Evolutionary conservation across 2,888 invertebrate genomes (phyloP), one percentile per base, ranked within the genome.

Genomic region (Tetranychus piercei): DNA sequence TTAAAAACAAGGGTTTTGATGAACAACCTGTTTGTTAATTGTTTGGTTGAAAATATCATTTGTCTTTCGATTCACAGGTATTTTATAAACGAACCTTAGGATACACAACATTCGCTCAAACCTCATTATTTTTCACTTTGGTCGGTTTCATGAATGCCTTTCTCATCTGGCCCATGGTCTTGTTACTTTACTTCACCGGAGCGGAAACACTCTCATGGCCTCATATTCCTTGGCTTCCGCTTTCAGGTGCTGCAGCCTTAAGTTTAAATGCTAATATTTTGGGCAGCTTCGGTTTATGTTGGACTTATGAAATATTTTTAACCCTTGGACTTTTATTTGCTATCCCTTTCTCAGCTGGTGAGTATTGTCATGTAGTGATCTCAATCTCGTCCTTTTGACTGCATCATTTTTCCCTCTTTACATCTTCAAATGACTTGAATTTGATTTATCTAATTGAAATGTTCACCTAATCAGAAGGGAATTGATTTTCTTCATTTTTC

Each of bases 291-390:
- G 94, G 94, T 79, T 89, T 93, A 79, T 89, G 92, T 77, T 87
- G 94, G 79, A 94, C 95, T 8, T 94, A 94, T 84, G 94, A 94
- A 82, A 87, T 94, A 81, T 94, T 95, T 84, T 92, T 95, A 77
- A 94, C 94, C 20, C 86, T 95, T 80, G 94, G 94, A 79, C 87
- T 95, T 80, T 91, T 95, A 79, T 90, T 93, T 74, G 92, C 94
- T 76, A 92, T 95, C 79, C 94, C 94, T 74, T 89, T 94, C 75
- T 94, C 94, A 77, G 94, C 93, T 83, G 92, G 94, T 94, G 85
- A 85, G 83, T 81, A 34, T 15, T 70, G 5, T 34, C 34, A 34
- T n/a, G 44, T 1, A 44, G 45, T 64, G 34, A 34, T 34, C 34
- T 4, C 34, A 34, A 34, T 34, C 3, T 34, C 34, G 5, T 5